Base-by-base conservation (phyloP, 2,113 vertebrate species). In the Panurus biarmicus region DNA sequence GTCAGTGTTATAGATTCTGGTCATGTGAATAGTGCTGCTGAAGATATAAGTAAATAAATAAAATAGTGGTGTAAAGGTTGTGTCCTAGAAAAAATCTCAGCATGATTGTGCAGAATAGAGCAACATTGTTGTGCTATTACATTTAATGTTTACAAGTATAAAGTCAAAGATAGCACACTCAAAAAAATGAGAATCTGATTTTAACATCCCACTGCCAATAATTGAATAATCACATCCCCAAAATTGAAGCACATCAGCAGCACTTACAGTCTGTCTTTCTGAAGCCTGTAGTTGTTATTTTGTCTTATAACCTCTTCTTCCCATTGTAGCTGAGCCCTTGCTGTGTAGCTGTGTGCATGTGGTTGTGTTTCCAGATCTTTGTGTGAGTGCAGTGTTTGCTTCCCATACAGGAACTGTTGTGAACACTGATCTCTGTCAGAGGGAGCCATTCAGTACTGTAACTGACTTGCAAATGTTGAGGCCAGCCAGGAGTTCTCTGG, bases 321-420 rank as follows among this genome's bases (percentile, higher is more conserved):
- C 36, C 45, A 0, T 20, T 45, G 58, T 35, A 33, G 81, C 56
- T 67, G 77, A 72, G 81, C 48, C 36, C 23, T 26, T 0, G 1
- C 61, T 75, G 23, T 25, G 64, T 7, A 17, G 47, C 47, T 0
- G 0, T 10, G n/a, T 33, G n/a, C 12, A 4, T 5, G 14, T 8
- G 21, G 21, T 47, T 64, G 56, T 50, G 22, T 58, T 73, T 61
- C 36, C 53, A 69, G 57, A 53, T 61, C 70, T 75, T 84, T 42
- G 61, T 38, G 51, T 40, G 77, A 50, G n/a, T 67, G 70, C 57
- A 45, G 31, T 6, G 3, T 78, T 69, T 69, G 69, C 45, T 69
- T 79, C 36, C 50, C 6, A 0, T 42, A 5, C 1, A 29, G 61
- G 61, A 87, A 5, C 36, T 23, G 36, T 18, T 78, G 42, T 26